Evolutionary conservation across 2,888 invertebrate genomes (phyloP).

Genomic region (Icerya purchasi): DNA sequence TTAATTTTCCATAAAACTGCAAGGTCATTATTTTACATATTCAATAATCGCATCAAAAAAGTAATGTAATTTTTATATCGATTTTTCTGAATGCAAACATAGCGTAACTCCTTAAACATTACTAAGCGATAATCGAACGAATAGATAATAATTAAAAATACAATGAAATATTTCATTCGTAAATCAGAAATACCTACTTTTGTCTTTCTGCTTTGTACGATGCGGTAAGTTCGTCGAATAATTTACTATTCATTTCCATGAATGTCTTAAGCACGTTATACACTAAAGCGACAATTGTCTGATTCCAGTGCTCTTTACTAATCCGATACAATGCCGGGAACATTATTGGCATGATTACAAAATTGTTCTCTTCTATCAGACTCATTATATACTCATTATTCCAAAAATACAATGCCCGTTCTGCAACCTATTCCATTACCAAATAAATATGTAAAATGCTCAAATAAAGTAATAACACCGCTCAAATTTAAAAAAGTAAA

Average conservation of each 20-base stretch:
- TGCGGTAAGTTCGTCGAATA: constrained; percentile 96
- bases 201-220: constrained; percentile 98
- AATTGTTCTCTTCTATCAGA: constrained; percentile 94
- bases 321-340: constrained; percentile 97
- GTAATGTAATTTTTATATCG: no score
- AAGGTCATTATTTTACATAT: no score
- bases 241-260: constrained; percentile 99
- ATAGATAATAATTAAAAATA: no score
- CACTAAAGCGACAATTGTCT: constrained; percentile 95
- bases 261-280: constrained; percentile 99
- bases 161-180: no score
- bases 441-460: background rate
- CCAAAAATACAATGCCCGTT: constrained; percentile 97
- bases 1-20: no score
- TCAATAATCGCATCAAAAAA: no score
- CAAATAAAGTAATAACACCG: background rate
- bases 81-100: no score
- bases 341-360: constrained; percentile 97
- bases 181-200: constrained; percentile 69
- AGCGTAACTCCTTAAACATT: no score
- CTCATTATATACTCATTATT: constrained; percentile 99
- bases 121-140: no score
- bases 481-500: no score
- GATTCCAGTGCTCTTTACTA: constrained; percentile 99
- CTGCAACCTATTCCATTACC: constrained; percentile 86